Conservation (phyloP, 2,113 vertebrate genomes). For the Macquaria australasica region DNA sequence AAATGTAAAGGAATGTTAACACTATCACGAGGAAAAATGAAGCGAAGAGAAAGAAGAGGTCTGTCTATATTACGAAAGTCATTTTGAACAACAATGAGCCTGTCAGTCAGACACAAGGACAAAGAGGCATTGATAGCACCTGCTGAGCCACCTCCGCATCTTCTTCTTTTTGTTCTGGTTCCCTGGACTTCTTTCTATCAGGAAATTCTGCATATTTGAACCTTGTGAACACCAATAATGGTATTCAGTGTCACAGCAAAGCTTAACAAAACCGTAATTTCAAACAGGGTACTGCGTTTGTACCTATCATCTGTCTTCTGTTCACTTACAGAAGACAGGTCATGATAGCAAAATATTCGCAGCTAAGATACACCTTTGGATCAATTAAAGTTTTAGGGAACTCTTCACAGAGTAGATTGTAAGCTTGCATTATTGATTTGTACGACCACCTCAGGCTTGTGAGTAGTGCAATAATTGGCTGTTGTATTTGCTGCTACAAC, state of each 20-base stretch:
- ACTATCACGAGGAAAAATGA: conserved; percentile 6
- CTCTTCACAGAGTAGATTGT: conserved; percentile 17
- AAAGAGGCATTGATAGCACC: conserved; percentile 27
- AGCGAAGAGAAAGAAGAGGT: neutral
- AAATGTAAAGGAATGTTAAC: conserved; percentile 49
- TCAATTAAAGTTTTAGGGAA: conserved; percentile 20
- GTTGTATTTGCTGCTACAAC: conserved; percentile 47
- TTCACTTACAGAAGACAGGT: neutral
- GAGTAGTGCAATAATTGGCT: conserved; percentile 46
- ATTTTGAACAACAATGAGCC: conserved; percentile 53
- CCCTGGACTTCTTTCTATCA: neutral
- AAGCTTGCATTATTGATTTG: conserved; percentile 65
- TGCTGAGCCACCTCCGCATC: conserved; percentile 32
- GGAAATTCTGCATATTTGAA: conserved; percentile 5
- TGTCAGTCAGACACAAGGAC: conserved; percentile 54
- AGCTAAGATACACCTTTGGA: conserved; percentile 26
- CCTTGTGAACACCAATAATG: conserved; percentile 4
- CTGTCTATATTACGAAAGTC: conserved; percentile 27
- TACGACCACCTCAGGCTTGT: conserved; percentile 32
- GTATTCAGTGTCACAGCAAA: conserved; percentile 9
- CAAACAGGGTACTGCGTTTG: neutral
- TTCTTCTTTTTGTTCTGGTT: conserved; percentile 17
- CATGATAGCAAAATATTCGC: neutral
- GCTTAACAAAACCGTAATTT: neutral
- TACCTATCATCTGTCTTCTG: neutral